These are phyloP conservation scores for Drosophila kikkawai DNA, from an alignment of 1,140 invertebrate genomes.

Conservation along the genomic window DNA sequence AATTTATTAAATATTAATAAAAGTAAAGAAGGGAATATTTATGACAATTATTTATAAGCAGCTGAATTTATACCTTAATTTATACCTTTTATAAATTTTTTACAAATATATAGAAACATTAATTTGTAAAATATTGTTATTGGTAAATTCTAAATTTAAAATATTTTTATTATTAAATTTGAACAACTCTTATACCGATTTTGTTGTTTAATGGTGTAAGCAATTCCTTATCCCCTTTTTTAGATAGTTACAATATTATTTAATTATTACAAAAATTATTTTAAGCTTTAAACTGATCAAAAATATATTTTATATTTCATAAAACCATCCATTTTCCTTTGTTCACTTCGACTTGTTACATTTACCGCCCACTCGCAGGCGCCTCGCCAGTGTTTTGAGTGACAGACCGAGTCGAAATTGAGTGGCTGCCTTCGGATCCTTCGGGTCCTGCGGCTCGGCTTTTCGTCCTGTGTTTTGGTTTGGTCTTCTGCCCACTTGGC, in stretches of 20 bases:
- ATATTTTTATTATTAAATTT: no score
- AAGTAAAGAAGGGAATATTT: not conserved
- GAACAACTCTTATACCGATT: no score
- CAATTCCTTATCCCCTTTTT: no score
- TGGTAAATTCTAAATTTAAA: no score
- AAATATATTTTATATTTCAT: not conserved
- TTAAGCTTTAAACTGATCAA: not conserved
- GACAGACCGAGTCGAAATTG: not conserved
- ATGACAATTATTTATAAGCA: no score
- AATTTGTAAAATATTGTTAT: no score
- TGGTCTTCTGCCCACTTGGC: constrained; percentile 45
- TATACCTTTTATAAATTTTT: no score
- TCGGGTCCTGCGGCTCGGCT: constrained; percentile 2
- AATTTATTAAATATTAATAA: not conserved
- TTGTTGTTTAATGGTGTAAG: no score
- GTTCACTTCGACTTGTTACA: not conserved
- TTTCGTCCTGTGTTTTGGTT: constrained; percentile 51
- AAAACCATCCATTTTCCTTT: not conserved
- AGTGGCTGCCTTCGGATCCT: constrained; percentile 2
- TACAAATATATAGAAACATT: not conserved
- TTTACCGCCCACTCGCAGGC: not conserved
- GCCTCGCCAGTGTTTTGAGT: constrained; percentile 7
- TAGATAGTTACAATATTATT: not conserved
- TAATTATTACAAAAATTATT: not conserved
- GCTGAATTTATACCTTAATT: no score